Conservation (phyloP, 2,888 invertebrate species). For the Leucozona laternaria region DNA sequence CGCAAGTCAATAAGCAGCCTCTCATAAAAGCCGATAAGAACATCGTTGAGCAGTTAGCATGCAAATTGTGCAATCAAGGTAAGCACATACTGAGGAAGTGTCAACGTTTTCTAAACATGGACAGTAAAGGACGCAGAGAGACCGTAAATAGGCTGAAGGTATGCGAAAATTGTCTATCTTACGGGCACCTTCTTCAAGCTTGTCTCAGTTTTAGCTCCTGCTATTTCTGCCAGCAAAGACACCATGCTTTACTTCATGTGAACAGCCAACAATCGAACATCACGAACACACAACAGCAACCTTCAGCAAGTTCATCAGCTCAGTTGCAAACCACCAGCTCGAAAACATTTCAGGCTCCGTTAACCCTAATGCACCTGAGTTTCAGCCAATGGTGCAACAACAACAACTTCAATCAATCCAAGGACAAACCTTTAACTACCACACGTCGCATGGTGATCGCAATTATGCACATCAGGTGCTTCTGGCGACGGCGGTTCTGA, state of each 20-base stretch:
- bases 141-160: not conserved
- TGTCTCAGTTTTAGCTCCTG: not conserved
- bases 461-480: not conserved
- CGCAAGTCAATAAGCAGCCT: not conserved
- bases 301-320: not conserved
- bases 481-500: slow-evolving; percentile 3
- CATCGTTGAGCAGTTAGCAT: not conserved
- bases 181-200: not conserved
- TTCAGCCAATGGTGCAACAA: not conserved
- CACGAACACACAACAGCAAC: not conserved
- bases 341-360: not conserved
- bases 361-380: not conserved
- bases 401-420: not conserved
- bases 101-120: not conserved
- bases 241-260: not conserved
- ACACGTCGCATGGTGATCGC: not conserved
- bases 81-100: not conserved
- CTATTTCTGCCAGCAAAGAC: slow-evolving; percentile 15
- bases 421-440: not conserved
- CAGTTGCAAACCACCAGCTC: too few species aligned
- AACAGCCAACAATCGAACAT: not conserved
- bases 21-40: not conserved
- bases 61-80: slow-evolving; percentile 38
- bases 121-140: not conserved
- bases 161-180: not conserved